Evolutionary conservation across 2,888 invertebrate genomes (phyloP).

Genomic region (Athalia cordata): DNA sequence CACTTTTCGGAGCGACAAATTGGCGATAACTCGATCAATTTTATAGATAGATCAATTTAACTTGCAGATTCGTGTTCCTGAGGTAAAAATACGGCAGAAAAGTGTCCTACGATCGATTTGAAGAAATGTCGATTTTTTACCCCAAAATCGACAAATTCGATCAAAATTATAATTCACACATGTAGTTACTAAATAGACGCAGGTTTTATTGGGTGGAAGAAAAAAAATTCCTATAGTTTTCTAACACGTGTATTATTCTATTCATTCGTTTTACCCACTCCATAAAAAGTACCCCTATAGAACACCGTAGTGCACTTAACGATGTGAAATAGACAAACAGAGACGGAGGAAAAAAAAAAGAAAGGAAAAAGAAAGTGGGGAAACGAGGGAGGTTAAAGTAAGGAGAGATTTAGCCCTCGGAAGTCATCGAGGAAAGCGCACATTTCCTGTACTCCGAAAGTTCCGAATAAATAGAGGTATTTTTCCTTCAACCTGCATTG

Average conservation of each 20-base stretch:
- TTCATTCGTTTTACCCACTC: background rate
- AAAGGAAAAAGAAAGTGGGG: background rate
- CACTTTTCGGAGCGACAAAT: no score
- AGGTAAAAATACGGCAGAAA: no score
- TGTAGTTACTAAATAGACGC: no score
- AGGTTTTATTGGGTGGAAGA: no score
- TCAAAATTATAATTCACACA: no score
- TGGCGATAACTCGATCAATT: no score
- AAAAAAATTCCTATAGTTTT: background rate
- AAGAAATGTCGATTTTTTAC: no score
- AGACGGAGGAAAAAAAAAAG: background rate
- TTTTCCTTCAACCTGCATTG: background rate
- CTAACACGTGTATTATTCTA: background rate
- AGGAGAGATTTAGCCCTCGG: slow-evolving; percentile 26
- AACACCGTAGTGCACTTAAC: slow-evolving; percentile 6
- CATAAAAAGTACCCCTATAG: background rate
- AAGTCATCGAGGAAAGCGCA: slow-evolving; percentile 16
- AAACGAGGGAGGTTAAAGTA: slow-evolving; percentile 3
- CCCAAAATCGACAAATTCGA: no score
- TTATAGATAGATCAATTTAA: no score
- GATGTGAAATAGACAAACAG: slow-evolving; percentile 4
- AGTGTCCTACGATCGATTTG: no score
- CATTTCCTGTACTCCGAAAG: slow-evolving; percentile 23
- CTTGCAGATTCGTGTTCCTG: no score
- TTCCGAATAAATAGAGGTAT: background rate